Evolutionary conservation across 2,888 invertebrate species (phyloP), one percentile per base, ranked within the genome.

Genomic region (Cheilosia scutellata): DNA sequence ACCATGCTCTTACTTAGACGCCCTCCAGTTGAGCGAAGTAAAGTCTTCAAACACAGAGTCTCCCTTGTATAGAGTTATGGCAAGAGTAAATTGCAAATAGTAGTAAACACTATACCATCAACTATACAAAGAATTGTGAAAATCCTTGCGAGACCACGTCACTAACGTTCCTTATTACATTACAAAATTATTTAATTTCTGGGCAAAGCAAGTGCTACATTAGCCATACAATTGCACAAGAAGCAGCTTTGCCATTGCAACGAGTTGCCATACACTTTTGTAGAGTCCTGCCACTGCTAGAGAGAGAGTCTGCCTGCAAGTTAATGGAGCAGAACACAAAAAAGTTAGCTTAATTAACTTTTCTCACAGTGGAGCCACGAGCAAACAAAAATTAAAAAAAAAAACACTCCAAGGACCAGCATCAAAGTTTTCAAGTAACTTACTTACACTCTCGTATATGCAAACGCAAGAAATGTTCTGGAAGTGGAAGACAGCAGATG

Each of bases 341-440:
- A 79, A 84, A 78, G 84, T 84, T 80, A 71, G 75, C 75, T 75
- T 84, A 84, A 84, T 84, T 84, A 84, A 84, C 75, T 80, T 80
- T 80, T 55, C 75, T 71, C 68, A 25, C 44, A 70, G 74, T 40
- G 58, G 51, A 79, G 63, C 33, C 37, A 63, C 9, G 25, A 51
- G 3, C 37, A 20, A 9, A 40, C 16, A 47, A 29, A 29, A 70
- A 16, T 29, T 57, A 57, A 63, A 40, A 11, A 6, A 65, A 3
- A 47, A 33, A 70, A 40, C 55, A 60, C 68, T 72, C 9, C 27
- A 82, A 71, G 65, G 63, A 79, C 63, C 33, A 27, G 71, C n/a
- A 71, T 84, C 55, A 84, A 80, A 84, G 84, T 84, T 80, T 84
- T 66, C 44, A 65, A 84, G 74, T 70, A 68, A 70, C 53, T 65